These are phyloP conservation scores for Strigamia maritima DNA, from an alignment of 2,888 invertebrate genomes.

Conservation along the genomic window DNA sequence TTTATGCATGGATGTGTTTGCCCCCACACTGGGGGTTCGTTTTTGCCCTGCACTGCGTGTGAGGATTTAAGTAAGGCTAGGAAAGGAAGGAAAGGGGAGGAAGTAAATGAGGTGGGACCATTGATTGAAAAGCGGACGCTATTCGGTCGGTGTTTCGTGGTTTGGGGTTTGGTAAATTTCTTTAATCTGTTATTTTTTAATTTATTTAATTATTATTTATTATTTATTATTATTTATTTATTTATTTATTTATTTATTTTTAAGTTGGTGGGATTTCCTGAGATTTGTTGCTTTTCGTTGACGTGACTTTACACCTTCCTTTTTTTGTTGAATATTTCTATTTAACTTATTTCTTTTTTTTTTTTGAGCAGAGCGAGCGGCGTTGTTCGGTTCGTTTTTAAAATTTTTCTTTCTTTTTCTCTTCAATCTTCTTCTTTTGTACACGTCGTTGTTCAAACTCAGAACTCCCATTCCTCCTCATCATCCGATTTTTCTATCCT, in stretches of 20 bases:
- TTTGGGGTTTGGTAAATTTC: background rate
- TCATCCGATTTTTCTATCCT: constrained; percentile 45
- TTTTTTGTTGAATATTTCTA: background rate
- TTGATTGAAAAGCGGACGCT: constrained; percentile 25
- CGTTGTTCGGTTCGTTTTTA: background rate
- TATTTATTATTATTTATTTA: background rate
- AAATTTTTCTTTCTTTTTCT: background rate
- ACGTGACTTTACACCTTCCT: background rate
- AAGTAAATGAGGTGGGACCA: background rate
- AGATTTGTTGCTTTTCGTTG: constrained; percentile 34
- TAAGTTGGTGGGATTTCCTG: constrained; percentile 34
- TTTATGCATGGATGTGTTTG: constrained; percentile 34
- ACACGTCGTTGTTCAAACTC: constrained; percentile 37
- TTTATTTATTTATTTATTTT: background rate
- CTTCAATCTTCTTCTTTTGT: background rate
- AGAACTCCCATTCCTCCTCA: constrained; percentile 46
- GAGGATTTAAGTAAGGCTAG: constrained; percentile 22
- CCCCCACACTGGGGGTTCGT: constrained; percentile 7
- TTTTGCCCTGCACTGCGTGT: constrained; percentile 29
- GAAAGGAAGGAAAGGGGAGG: constrained; percentile 1
- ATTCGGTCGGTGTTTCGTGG: constrained; percentile 30
- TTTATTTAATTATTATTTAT: background rate
- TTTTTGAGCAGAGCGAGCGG: constrained; percentile 33
- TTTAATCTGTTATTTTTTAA: background rate
- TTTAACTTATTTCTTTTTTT: constrained; percentile 12